Evolutionary conservation across 2,888 invertebrate species (phyloP).

Genomic region (Allophyes oxyacanthae): DNA sequence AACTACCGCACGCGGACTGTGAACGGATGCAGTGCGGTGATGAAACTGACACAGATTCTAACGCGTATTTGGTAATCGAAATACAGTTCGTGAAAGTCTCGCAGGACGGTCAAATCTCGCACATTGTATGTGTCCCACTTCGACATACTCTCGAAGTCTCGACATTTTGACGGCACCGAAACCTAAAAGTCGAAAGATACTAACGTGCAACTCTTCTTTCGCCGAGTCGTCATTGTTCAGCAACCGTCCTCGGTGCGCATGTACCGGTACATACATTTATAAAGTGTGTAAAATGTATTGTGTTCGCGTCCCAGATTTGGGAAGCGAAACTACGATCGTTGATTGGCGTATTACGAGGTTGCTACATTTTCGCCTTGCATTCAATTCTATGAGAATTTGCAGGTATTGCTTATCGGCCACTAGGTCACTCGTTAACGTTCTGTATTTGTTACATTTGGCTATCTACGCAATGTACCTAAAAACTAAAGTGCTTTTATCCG

Average conservation of each 20-base stretch:
- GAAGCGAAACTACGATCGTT: conserved; percentile 84
- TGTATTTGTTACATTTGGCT: conserved; percentile 56
- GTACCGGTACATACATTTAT: conserved; percentile 73
- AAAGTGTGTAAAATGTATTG: conserved; percentile 68
- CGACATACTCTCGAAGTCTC: conserved; percentile 79
- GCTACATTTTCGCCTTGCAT: conserved; percentile 87
- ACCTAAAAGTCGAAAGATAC: conserved; percentile 80
- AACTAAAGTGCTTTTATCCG: conserved; percentile 50
- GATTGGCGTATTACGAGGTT: conserved; percentile 84
- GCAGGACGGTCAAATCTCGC: conserved; percentile 84
- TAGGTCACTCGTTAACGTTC: conserved; percentile 78
- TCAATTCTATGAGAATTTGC: conserved; percentile 85
- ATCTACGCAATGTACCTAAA: conserved; percentile 48
- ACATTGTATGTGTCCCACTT: conserved; percentile 85
- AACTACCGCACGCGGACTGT: conserved; percentile 74
- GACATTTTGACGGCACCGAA: conserved; percentile 84
- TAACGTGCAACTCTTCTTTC: conserved; percentile 76
- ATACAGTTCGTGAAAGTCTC: conserved; percentile 87
- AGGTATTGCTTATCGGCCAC: conserved; percentile 80
- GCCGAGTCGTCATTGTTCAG: conserved; percentile 75
- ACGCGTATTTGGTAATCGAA: conserved; percentile 89
- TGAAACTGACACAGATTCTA: conserved; percentile 89
- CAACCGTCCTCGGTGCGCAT: conserved; percentile 68
- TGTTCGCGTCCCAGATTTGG: conserved; percentile 83
- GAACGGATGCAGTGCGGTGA: conserved; percentile 86